Base-by-base conservation (phyloP, 2,113 vertebrate species). In the Microcebus ravelobensis region DNA sequence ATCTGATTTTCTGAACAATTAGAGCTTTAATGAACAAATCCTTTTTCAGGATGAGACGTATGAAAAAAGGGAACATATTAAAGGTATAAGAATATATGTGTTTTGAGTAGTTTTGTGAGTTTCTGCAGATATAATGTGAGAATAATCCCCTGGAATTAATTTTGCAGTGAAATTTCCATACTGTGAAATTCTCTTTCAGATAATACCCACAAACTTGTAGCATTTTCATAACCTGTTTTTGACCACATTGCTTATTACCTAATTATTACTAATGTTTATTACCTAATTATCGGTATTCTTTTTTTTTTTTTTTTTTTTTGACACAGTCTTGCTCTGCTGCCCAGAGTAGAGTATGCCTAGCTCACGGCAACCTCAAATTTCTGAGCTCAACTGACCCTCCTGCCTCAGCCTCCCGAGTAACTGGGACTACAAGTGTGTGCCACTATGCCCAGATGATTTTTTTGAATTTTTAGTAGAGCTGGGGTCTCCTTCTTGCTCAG, bases 51-150 rank as follows among this genome's bases (percentile, higher is more conserved):
- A 94, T 55, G 31, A 81, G 9, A 21, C 17, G 93, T 18, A 67
- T 10, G 13, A 94, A 87, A 95, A 96, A 92, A 50, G 95, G 21
- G 11, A 95, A 82, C 6, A 90, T 73, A 92, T 36, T 52, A 76
- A 90, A 94, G 5, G 31, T 39, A 3, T 63, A 92, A 34, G 57
- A 88, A 48, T 29, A 74, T 2, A 59, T 3, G 5, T 87, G n/a
- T 48, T 88, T 83, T 79, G 17, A 50, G 23, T 52, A n/a, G 61
- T 83, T 90, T 48, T 80, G 3, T 67, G 52, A 87, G 39, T 79
- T 42, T 85, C 48, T 89, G 29, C 21, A 95, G 59, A 84, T 76
- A 81, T 29, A 83, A 29, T 65, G 34, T 77, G 20, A 95, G 25
- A 85, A 65, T 63, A 89, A 36, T 67, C 23, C 17, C 29, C 25